Percentiles rank a stretch among this genome's conserved stretches.
phyloP scores from a whole-genome alignment of 2,113 vertebrate species.

The Hemiscyllium ocellatum region DNA sequence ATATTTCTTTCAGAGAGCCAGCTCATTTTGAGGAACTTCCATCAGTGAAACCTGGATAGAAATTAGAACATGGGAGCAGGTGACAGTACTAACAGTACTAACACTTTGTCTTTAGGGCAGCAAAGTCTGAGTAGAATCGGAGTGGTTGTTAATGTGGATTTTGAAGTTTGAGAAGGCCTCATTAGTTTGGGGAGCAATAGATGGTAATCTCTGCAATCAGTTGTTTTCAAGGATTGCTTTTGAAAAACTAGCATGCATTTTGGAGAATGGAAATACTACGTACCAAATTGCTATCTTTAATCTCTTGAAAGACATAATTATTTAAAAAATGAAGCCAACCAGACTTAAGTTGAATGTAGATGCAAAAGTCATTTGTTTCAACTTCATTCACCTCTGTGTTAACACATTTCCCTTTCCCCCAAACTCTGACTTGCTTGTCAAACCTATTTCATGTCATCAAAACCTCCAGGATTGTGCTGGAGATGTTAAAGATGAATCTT shows the following conservation, averaged over 20 bases:
- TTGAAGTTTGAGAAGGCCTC: not conserved
- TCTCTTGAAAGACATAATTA: not conserved
- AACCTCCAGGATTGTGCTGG: not conserved
- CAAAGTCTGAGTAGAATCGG: too few species aligned
- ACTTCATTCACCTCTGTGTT: not conserved
- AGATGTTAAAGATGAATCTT: not conserved
- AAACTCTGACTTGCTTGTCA: not conserved
- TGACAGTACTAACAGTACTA: not conserved
- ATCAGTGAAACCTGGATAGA: too few species aligned
- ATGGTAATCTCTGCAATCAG: not conserved
- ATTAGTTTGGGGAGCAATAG: not conserved
- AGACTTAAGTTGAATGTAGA: not conserved
- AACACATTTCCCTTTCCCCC: not conserved
- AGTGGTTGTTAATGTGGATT: not conserved
- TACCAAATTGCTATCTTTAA: not conserved
- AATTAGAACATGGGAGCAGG: too few species aligned
- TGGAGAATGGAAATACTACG: not conserved
- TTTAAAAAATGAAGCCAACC: not conserved
- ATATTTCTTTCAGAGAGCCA: too few species aligned
- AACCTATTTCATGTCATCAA: not conserved
- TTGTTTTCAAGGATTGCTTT: not conserved
- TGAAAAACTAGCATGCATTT: not conserved
- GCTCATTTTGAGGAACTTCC: too few species aligned
- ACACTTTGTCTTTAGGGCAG: too few species aligned
- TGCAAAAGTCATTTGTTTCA: too few species aligned